These are phyloP conservation scores for Eurypyga helias DNA, from an alignment of 2,113 vertebrate genomes.

Conservation along the genomic window DNA sequence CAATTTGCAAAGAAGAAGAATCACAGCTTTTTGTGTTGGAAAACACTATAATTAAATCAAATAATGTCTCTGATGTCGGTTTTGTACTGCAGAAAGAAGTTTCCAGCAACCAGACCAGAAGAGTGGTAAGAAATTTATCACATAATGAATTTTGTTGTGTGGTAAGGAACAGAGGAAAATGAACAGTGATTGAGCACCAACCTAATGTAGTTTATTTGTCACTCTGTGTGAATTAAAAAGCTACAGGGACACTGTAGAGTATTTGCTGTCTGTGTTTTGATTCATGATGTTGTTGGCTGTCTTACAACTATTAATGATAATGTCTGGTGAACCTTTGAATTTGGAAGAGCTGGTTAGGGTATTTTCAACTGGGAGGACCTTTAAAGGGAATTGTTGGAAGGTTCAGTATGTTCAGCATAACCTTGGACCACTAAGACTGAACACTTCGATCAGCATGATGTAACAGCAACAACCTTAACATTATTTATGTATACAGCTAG, in stretches of 20 bases:
- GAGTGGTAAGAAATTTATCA: constrained; percentile 1
- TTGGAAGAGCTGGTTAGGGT: background rate
- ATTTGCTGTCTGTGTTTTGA: constrained; percentile 41
- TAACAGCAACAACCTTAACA: background rate
- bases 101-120: background rate
- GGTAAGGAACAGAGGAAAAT: background rate
- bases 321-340: constrained; percentile 5
- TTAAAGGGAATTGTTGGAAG: background rate
- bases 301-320: constrained; percentile 12
- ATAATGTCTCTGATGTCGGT: background rate
- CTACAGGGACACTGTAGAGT: background rate
- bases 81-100: background rate
- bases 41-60: background rate
- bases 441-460: background rate
- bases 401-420: background rate
- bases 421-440: background rate
- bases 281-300: background rate
- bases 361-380: background rate
- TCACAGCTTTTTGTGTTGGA: background rate
- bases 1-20: background rate
- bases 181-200: constrained; percentile 54
- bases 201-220: constrained; percentile 54
- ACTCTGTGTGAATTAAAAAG: constrained; percentile 48
- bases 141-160: constrained; percentile 8
- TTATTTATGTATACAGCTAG: constrained; percentile 35